Base-by-base conservation (phyloP, 2,797 vertebrate genomes). In the Squalus acanthias region DNA sequence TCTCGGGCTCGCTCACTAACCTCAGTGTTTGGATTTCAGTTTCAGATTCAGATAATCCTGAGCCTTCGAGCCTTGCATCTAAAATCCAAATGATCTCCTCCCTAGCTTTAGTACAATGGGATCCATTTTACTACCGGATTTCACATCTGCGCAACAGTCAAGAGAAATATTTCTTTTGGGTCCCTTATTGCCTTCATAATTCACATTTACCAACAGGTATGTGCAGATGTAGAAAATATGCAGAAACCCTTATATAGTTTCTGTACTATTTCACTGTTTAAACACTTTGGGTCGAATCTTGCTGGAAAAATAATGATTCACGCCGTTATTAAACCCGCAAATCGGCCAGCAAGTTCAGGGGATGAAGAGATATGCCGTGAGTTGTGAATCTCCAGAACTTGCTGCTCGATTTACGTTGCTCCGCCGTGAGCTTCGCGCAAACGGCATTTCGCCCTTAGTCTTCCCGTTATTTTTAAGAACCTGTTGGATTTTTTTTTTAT, bases 11-110 rank as follows among this genome's bases (percentile, higher is more conserved):
- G 17, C 65, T 93, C n/a, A 24, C n/a, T 69, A 93, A 67, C 91
- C 91, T 93, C 91, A 67, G 63, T 69, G 91, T 93, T 69, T 93
- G 91, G n/a, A 26, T 93, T 69, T 93, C 39, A 69, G 91, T 9
- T 46, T 69, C n/a, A 46, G n/a, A 10, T 65, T 92, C 63, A 65
- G 89, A 92, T 92, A 67, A 39, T 65, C 63, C 17, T 4, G 67
- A 24, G 20, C 65, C n/a, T 69, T 69, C 20, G 63, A 69, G 65
- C 33, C 4, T 67, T 24, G 91, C n/a, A 0, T 46, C 63, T 93
- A 33, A 93, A 39, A 69, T 93, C 17, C 50, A 46, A 92, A 65
- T n/a, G n/a, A 69, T 22, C 63, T 1, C 39, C 17, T 46, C 65
- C 91, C 10, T 7, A 67, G 91, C n/a, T 24, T 93, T 24, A 24